phyloP scores from a whole-genome alignment of 2,888 invertebrate genomes.

The Drosophila lacicola region DNA sequence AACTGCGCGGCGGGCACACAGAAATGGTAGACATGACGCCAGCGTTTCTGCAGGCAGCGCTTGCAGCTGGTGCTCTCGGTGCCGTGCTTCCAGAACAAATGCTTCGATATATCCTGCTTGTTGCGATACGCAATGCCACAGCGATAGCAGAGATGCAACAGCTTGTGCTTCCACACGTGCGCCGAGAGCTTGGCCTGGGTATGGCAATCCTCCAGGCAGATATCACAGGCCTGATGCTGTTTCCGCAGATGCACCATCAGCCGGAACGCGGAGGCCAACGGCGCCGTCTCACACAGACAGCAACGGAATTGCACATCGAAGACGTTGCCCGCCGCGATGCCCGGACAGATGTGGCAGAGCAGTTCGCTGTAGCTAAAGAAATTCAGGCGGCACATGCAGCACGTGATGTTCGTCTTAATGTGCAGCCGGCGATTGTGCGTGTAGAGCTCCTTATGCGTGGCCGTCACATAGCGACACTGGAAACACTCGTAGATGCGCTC shows the following conservation, averaged over 20 bases:
- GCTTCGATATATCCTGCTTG: slow-evolving; percentile 94
- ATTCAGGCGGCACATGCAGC: slow-evolving; percentile 94
- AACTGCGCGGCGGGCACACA: slow-evolving; percentile 93
- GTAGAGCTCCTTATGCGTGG: slow-evolving; percentile 93
- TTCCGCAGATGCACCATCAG: slow-evolving; percentile 95
- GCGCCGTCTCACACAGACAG: slow-evolving; percentile 91
- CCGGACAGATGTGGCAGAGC: slow-evolving; percentile 94
- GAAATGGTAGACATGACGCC: slow-evolving; percentile 96
- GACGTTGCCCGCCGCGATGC: slow-evolving; percentile 86
- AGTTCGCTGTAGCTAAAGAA: slow-evolving; percentile 95
- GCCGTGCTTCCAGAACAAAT: slow-evolving; percentile 96
- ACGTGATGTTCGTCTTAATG: slow-evolving; percentile 92
- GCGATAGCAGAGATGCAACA: slow-evolving; percentile 94
- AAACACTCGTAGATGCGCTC: slow-evolving; percentile 93
- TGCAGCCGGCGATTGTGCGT: slow-evolving; percentile 95
- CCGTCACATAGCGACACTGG: slow-evolving; percentile 92
- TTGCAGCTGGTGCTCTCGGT: slow-evolving; percentile 94
- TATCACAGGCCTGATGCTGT: slow-evolving; percentile 93
- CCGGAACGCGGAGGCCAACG: slow-evolving; percentile 93
- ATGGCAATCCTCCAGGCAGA: slow-evolving; percentile 92
- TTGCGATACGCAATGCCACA: slow-evolving; percentile 95
- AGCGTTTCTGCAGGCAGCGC: slow-evolving; percentile 94
- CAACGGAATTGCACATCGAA: slow-evolving; percentile 91
- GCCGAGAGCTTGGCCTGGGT: slow-evolving; percentile 92
- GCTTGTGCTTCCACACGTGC: slow-evolving; percentile 96